A percentile compares a stretch with the other conserved stretches of the same genome.
These are phyloP conservation scores for Drosophila helvetica DNA, from an alignment of 2,888 invertebrate genomes.

Conservation along the genomic window DNA sequence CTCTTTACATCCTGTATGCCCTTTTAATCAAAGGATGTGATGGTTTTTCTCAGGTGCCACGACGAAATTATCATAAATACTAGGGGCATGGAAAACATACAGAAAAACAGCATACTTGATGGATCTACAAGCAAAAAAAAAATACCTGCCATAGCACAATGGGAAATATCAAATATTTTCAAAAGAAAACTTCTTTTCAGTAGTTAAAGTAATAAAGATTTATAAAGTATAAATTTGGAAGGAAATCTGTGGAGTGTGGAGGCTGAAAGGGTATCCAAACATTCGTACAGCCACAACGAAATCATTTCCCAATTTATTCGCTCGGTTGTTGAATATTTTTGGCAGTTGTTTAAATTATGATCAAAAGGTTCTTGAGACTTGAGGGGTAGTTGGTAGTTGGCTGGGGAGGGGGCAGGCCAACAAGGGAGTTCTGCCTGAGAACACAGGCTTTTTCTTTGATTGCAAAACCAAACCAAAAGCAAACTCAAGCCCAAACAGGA, in stretches of 20 bases:
- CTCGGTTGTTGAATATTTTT: slow-evolving; percentile 27
- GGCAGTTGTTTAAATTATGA: slow-evolving; percentile 57
- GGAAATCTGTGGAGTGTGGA: no score
- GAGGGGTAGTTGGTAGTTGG: neutral
- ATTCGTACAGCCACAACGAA: neutral
- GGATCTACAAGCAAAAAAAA: no score
- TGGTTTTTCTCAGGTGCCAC: neutral
- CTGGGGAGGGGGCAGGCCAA: neutral
- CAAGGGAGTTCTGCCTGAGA: neutral
- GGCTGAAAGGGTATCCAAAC: neutral
- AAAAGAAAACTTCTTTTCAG: no score
- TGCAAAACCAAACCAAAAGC: neutral
- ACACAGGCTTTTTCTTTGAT: neutral
- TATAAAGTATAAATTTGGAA: no score
- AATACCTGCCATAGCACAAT: no score
- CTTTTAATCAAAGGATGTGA: neutral
- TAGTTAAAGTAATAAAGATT: no score
- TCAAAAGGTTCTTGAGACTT: slow-evolving; percentile 11
- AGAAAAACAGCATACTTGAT: neutral
- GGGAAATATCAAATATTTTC: no score
- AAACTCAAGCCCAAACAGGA: neutral
- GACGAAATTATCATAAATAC: neutral
- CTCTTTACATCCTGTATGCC: slow-evolving; percentile 4
- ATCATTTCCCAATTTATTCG: slow-evolving; percentile 22
- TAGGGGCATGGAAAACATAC: neutral